These are phyloP conservation scores for Trachymyrmex septentrionalis DNA, from an alignment of 1,140 invertebrate species.

Conservation along the genomic window DNA sequence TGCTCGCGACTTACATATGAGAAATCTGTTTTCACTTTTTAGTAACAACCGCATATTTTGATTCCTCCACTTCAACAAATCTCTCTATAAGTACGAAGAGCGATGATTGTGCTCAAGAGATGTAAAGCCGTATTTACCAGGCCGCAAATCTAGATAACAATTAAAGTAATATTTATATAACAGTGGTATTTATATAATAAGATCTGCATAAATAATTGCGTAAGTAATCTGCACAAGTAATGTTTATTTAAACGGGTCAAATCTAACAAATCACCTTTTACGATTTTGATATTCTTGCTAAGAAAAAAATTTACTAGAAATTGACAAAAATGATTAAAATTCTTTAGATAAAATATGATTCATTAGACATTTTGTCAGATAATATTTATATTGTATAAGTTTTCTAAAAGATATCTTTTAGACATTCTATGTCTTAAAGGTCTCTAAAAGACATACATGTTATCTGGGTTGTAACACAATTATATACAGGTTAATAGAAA, in stretches of 20 bases:
- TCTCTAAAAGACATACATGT: too few relatives aligned
- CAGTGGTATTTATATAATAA: not conserved
- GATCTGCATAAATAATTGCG: slow-evolving; percentile 43
- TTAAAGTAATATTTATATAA: slow-evolving; percentile 44
- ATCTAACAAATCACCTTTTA: not conserved
- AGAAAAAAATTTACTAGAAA: not conserved
- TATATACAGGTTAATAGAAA: too few relatives aligned
- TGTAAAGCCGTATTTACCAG: slow-evolving; percentile 91
- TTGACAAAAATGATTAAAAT: not conserved
- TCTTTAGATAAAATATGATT: not conserved
- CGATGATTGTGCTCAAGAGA: slow-evolving; percentile 91
- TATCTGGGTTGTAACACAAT: too few relatives aligned
- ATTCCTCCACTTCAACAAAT: slow-evolving; percentile 84
- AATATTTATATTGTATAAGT: not conserved
- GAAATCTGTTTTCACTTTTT: not conserved
- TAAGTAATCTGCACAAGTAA: not conserved
- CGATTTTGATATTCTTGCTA: not conserved
- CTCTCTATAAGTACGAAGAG: slow-evolving; percentile 90
- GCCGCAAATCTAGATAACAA: slow-evolving; percentile 90
- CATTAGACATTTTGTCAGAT: not conserved
- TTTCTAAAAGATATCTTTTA: too few relatives aligned
- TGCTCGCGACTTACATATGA: not conserved
- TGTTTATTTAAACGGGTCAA: not conserved
- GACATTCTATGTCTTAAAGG: too few relatives aligned
- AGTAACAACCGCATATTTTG: not conserved